Base-by-base conservation (phyloP, 1,140 invertebrate species). In the Meloidogyne exigua region DNA sequence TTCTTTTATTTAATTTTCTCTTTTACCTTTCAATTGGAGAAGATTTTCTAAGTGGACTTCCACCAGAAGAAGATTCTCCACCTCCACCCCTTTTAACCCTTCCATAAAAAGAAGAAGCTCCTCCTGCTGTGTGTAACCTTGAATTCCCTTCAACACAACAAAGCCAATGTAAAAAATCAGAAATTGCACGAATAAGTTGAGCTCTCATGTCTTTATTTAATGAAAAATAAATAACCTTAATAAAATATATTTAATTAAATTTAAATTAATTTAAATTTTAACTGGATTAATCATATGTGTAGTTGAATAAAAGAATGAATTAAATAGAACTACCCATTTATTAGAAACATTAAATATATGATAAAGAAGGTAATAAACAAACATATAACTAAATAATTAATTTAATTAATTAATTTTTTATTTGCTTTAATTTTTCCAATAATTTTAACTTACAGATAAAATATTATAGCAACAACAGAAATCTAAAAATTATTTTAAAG, bases 231-330 rank as follows among this genome's bases (percentile, higher is more conserved):
- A 80, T 80, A 28, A 80, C 26, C 62, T 66, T 21, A 12, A 15
- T 12, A 21, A 28, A 18, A 15, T 23, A 26, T 64, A 13, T 62
- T 25, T 57, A 57, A 4, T 63, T 49, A 63, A n/a, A n/a, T n/a
- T n/a, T n/a, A n/a, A n/a, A n/a, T 25, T 15, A 73, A 65, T 32
- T 64, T 39, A 21, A 15, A 26, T 1, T 32, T 11, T 64, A 25
- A 79, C 81, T 7, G 81, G 85, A 79, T 86, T 86, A 76, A 86
- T 86, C 85, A 87, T 87, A 71, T 86, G 85, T 25, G 85, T 86
- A 32, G 82, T 83, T 23, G 85, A 86, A 68, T 86, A 86, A 72
- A 87, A 86, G 64, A 87, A 87, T 36, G 77, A 80, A 67, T 86
- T 86, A 79, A 86, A 86, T 25, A 86, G 72, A 36, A 86, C 81